Conservation (phyloP, 64 coral and sea anemone genomes). For the Trachythela sp. region DNA sequence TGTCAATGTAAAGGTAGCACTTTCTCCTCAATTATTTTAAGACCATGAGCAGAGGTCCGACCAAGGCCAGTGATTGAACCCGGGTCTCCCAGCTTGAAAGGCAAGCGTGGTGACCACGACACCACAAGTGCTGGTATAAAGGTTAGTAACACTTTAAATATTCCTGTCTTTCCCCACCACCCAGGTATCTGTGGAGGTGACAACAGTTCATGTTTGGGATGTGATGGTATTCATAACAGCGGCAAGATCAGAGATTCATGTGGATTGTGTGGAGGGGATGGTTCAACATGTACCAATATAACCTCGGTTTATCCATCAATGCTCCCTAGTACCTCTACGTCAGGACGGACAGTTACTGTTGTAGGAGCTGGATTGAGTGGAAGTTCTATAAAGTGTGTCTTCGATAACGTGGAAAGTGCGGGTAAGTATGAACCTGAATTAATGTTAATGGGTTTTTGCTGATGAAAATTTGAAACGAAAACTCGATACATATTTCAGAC, state of each 20-base stretch:
- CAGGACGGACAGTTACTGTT: constrained; percentile 21
- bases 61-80: too few species aligned
- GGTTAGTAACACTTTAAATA: too few species aligned
- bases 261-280: constrained; percentile 54
- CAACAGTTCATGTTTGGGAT: constrained; percentile 59
- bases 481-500: too few species aligned
- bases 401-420: constrained; percentile 7
- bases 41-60: too few species aligned
- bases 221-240: constrained; percentile 65
- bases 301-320: constrained; percentile 22
- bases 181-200: constrained; percentile 65
- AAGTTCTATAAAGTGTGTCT: not conserved
- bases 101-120: too few species aligned
- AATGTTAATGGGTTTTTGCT: too few species aligned
- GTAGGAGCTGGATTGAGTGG: constrained; percentile 54
- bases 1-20: too few species aligned
- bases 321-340: constrained; percentile 14
- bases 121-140: too few species aligned
- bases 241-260: constrained; percentile 65
- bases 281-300: constrained; percentile 50
- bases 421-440: not conserved
- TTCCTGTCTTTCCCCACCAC: too few species aligned
- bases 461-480: too few species aligned
- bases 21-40: too few species aligned
- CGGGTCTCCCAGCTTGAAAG: too few species aligned